These are phyloP conservation scores for Rhizoglyphus robini DNA, from an alignment of 1,140 invertebrate species.

Conservation along the genomic window DNA sequence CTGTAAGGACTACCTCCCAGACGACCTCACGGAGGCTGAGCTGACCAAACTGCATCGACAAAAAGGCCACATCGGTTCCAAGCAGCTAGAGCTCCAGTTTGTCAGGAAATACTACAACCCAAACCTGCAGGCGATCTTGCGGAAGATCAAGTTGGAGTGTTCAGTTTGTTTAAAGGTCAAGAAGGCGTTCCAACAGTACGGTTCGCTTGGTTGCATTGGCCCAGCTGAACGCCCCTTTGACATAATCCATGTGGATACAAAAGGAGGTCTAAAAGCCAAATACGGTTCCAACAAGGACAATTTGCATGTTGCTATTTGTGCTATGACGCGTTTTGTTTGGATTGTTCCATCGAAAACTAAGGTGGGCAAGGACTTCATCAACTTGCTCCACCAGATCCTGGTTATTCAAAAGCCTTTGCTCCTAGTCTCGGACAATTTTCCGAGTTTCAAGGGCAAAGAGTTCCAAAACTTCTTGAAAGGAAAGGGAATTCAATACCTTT, in stretches of 20 bases:
- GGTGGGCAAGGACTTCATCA: not conserved
- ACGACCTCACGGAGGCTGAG: not conserved
- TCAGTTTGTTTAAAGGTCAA: not conserved
- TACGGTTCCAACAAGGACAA: not conserved
- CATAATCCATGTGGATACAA: slow-evolving; percentile 19
- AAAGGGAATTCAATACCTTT: not conserved
- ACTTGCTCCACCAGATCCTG: slow-evolving; percentile 3
- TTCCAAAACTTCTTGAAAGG: not conserved
- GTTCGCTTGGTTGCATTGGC: not conserved
- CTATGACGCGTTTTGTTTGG: slow-evolving; percentile 10
- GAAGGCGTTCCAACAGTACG: not conserved
- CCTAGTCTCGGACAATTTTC: slow-evolving; percentile 10
- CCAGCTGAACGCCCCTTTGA: slow-evolving; percentile 15
- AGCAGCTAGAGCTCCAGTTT: not conserved
- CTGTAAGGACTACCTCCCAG: not conserved
- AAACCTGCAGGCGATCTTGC: not conserved
- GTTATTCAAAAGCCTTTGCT: not conserved
- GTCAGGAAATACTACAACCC: not conserved
- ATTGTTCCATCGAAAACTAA: slow-evolving; percentile 5
- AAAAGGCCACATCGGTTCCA: not conserved
- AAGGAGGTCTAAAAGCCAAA: not conserved
- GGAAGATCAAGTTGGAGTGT: not conserved
- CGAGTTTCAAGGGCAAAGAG: not conserved
- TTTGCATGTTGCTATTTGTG: slow-evolving; percentile 13
- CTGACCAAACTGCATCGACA: not conserved